phyloP scores from a whole-genome alignment of 2,113 vertebrate genomes.

The Halichoerus grypus region DNA sequence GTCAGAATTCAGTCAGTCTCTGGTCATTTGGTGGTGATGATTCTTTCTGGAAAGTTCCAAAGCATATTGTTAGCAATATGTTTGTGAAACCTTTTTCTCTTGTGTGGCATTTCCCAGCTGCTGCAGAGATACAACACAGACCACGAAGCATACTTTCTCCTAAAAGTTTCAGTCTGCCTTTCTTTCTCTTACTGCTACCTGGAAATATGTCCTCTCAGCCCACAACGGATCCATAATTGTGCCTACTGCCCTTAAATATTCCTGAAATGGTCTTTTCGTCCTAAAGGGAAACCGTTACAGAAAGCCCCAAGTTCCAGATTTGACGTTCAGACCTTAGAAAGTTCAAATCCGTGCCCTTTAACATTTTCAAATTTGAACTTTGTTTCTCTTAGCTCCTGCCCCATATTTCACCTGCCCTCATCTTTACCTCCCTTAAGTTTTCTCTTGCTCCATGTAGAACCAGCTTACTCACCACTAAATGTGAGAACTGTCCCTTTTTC shows the following conservation, averaged over 20 bases:
- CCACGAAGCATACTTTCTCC: background rate
- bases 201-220: background rate
- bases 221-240: background rate
- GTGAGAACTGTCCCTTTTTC: background rate
- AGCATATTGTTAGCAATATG: background rate
- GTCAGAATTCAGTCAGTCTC: background rate
- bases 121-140: background rate
- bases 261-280: background rate
- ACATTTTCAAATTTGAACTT: background rate
- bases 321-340: background rate
- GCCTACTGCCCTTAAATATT: background rate
- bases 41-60: background rate
- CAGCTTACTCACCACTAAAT: background rate
- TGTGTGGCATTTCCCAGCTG: background rate
- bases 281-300: background rate
- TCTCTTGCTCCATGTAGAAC: background rate
- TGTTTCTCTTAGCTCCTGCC: background rate
- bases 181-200: background rate
- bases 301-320: background rate
- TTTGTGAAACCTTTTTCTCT: background rate
- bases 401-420: background rate
- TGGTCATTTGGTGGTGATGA: background rate
- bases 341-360: background rate
- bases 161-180: background rate
- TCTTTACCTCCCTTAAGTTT: background rate